These are phyloP conservation scores for Ctenicera cuprea DNA, from an alignment of 2,888 invertebrate species.

Conservation along the genomic window DNA sequence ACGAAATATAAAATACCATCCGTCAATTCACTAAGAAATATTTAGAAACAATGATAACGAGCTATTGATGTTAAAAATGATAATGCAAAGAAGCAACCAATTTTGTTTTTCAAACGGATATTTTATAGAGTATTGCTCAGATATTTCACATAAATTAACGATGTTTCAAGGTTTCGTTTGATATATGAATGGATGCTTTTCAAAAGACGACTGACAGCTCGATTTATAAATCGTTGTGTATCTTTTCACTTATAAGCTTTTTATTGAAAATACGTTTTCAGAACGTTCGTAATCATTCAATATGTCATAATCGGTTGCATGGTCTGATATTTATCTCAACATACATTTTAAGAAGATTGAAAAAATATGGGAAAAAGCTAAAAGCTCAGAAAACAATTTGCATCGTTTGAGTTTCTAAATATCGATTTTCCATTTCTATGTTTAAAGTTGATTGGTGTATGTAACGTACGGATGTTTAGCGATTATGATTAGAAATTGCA, in stretches of 20 bases:
- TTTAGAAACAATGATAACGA: no score
- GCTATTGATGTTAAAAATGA: not conserved
- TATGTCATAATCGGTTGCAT: constrained; percentile 12
- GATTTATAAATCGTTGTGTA: constrained; percentile 26
- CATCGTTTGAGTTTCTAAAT: no score
- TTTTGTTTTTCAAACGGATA: not conserved
- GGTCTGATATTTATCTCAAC: no score
- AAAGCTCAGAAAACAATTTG: no score
- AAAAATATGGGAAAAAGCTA: no score
- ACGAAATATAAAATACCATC: not conserved
- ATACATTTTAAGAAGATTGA: no score
- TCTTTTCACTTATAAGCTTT: constrained; percentile 31
- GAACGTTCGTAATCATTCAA: constrained; percentile 12
- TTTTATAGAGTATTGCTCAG: constrained; percentile 1
- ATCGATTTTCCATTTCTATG: no score
- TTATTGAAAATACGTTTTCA: constrained; percentile 7
- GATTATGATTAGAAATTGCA: no score
- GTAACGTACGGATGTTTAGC: no score
- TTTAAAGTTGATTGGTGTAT: no score
- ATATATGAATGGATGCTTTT: constrained; percentile 9
- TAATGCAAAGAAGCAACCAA: not conserved
- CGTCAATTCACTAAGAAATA: not conserved
- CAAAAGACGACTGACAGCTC: constrained; percentile 9
- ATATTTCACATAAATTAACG: constrained; percentile 21
- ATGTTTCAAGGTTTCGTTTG: constrained; percentile 25